Evolutionary conservation across 2,888 invertebrate genomes (phyloP).

Genomic region (Apotomis capreana): DNA sequence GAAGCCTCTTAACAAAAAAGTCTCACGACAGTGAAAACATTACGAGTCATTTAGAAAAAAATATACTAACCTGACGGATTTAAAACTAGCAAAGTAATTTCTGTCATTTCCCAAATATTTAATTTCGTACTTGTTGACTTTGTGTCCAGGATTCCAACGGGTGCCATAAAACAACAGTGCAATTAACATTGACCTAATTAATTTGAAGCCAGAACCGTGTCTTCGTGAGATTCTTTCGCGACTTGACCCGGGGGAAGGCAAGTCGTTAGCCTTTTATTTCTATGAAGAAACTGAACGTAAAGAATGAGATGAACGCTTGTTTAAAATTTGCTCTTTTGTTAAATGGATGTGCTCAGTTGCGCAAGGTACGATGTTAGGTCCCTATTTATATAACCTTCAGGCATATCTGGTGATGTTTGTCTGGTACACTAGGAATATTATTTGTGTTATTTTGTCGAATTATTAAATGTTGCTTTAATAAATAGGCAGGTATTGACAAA

Average conservation of each 20-base stretch:
- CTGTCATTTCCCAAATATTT: constrained; percentile 7
- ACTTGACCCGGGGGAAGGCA: constrained; percentile 13
- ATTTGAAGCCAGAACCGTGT: constrained; percentile 31
- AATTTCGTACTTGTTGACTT: constrained; percentile 34
- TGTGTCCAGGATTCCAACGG: constrained; percentile 25
- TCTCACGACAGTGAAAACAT: not conserved
- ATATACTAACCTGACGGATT: not conserved
- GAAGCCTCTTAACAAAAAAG: no score
- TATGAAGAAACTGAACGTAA: constrained; percentile 32
- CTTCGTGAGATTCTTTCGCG: constrained; percentile 32
- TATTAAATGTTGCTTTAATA: not conserved
- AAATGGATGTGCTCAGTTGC: not conserved
- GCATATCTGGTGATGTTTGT: no score
- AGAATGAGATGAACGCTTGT: constrained; percentile 32
- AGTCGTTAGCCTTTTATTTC: constrained; percentile 37
- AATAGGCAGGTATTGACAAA: not conserved
- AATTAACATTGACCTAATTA: constrained; percentile 42
- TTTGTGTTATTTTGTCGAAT: no score
- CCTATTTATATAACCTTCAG: not conserved
- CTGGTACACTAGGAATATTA: no score
- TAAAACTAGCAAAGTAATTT: not conserved
- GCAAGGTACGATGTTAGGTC: not conserved
- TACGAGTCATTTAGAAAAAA: not conserved
- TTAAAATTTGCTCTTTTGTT: constrained; percentile 19
- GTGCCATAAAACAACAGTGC: constrained; percentile 36